Conservation (phyloP, 1,140 invertebrate genomes). For the Ditylenchus dipsaci region DNA sequence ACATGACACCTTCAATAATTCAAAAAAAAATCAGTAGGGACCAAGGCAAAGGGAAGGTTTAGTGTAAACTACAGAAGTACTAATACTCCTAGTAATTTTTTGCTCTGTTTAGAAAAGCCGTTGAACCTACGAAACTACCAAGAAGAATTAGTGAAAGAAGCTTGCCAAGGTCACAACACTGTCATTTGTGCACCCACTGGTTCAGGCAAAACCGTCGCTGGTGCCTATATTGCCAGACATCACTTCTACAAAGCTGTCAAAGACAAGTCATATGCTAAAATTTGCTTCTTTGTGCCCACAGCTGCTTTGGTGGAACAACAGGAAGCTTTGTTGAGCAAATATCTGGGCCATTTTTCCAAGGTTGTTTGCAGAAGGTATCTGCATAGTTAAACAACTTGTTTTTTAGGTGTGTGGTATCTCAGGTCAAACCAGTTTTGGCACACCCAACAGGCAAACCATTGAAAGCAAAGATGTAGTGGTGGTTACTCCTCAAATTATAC, state of each 20-base stretch:
- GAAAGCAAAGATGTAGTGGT: not conserved
- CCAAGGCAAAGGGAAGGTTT: too few relatives aligned
- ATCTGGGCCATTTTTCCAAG: constrained; percentile 7
- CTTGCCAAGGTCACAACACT: not conserved
- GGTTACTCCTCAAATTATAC: not conserved
- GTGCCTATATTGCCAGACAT: not conserved
- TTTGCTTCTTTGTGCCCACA: constrained; percentile 18
- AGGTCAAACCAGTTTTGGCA: not conserved
- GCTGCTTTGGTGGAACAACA: constrained; percentile 14
- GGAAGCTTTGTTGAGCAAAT: constrained; percentile 1
- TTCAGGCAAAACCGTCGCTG: not conserved
- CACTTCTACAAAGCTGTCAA: not conserved
- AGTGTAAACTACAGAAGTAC: too few relatives aligned
- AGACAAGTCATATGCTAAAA: constrained; percentile 5
- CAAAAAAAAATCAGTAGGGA: too few relatives aligned
- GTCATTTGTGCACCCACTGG: constrained; percentile 23
- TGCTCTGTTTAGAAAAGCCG: constrained; percentile 15
- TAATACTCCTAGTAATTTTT: too few relatives aligned
- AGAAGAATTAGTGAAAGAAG: constrained; percentile 9
- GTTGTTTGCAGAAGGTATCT: not conserved
- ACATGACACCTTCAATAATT: too few relatives aligned
- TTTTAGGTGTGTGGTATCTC: not conserved
- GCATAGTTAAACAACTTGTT: not conserved
- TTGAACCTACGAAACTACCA: constrained; percentile 20
- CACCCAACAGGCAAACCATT: not conserved